phyloP scores from a whole-genome alignment of 1,140 invertebrate genomes.

The Aphidius ervi region DNA sequence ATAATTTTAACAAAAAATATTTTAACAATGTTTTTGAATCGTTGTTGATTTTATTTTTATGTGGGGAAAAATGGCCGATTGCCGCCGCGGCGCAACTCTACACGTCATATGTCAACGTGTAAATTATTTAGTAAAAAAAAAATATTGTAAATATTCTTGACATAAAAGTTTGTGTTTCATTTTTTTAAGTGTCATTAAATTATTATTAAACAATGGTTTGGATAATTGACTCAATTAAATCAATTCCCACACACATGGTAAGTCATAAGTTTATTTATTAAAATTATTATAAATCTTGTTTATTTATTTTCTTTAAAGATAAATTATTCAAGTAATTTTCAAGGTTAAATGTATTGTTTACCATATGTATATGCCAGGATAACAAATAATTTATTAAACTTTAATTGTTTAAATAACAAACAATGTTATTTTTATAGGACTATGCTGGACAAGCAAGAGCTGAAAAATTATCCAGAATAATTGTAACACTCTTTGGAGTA shows the following conservation, averaged over 20 bases:
- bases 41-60: no score
- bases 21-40: no score
- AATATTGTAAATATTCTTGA: neutral
- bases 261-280: slow-evolving; percentile 21
- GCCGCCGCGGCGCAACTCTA: no score
- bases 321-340: neutral
- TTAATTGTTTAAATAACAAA: slow-evolving; percentile 17
- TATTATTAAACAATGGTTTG: slow-evolving; percentile 30
- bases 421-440: slow-evolving; percentile 60
- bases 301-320: neutral
- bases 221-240: slow-evolving; percentile 44
- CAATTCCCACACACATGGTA: slow-evolving; percentile 62
- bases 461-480: slow-evolving; percentile 81
- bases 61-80: no score
- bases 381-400: slow-evolving; percentile 2
- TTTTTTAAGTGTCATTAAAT: slow-evolving; percentile 13
- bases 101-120: no score
- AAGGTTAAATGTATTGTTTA: slow-evolving; percentile 25
- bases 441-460: slow-evolving; percentile 87
- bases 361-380: slow-evolving; percentile 13
- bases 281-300: neutral
- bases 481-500: slow-evolving; percentile 84
- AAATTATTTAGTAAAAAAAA: no score
- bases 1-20: no score
- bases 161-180: neutral